Percentiles rank a stretch among this genome's conserved stretches.
phyloP scores from a whole-genome alignment of 2,797 vertebrate species.

The Prunella strophiata region DNA sequence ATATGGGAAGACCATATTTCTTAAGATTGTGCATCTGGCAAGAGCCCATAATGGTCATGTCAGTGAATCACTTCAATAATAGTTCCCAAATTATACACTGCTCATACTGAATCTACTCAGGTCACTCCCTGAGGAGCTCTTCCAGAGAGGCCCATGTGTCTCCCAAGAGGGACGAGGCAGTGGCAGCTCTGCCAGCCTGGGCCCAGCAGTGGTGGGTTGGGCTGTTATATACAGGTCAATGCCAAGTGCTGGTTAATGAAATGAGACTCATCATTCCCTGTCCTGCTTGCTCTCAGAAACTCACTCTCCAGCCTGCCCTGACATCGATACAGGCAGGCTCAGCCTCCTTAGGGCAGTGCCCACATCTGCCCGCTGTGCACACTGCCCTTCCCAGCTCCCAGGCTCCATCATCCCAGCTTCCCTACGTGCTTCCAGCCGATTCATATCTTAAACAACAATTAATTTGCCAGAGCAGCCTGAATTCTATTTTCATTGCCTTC shows the following conservation, averaged over 20 bases:
- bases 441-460: not conserved
- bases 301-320: not conserved
- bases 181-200: not conserved
- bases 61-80: not conserved
- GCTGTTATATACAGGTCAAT: not conserved
- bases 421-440: not conserved
- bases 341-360: not conserved
- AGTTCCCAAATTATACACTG: not conserved
- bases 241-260: not conserved
- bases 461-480: conserved; percentile 10
- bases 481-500: conserved; percentile 25
- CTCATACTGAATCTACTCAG: not conserved
- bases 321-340: fast-evolving
- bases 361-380: not conserved
- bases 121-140: not conserved
- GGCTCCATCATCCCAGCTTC: not conserved
- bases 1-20: conserved; percentile 16
- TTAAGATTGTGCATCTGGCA: not conserved
- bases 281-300: not conserved
- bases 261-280: not conserved
- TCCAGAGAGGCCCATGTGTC: not conserved
- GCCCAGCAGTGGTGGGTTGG: not conserved
- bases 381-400: not conserved
- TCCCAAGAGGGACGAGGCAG: not conserved
- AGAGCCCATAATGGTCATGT: not conserved